Evolutionary conservation across 2,888 invertebrate genomes (phyloP).

Genomic region (Calliphora vomitoria): DNA sequence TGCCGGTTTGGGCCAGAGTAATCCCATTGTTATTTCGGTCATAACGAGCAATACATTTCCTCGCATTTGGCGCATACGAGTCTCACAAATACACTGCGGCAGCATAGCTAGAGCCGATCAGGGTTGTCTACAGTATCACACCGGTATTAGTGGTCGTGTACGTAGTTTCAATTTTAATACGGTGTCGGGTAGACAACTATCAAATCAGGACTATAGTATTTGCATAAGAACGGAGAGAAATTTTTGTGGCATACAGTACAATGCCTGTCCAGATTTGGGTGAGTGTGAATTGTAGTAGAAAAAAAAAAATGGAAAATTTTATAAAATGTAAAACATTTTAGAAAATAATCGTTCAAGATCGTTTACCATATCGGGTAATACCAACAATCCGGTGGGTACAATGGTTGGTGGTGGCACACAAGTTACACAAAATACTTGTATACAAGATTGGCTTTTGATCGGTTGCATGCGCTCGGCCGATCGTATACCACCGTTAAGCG

Average conservation of each 20-base stretch:
- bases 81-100: constrained; percentile 92
- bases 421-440: constrained; percentile 89
- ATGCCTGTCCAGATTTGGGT: constrained; percentile 90
- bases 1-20: constrained; percentile 88
- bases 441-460: constrained; percentile 91
- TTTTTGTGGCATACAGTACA: constrained; percentile 94
- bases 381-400: constrained; percentile 88
- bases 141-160: constrained; percentile 91
- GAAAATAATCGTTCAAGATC: constrained; percentile 90
- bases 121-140: constrained; percentile 84
- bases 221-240: constrained; percentile 93
- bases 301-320: constrained; percentile 41
- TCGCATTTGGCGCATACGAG: constrained; percentile 92
- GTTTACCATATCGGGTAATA: constrained; percentile 92
- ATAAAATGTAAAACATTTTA: constrained; percentile 80
- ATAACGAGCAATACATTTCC: constrained; percentile 92
- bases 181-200: constrained; percentile 90
- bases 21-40: constrained; percentile 92
- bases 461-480: constrained; percentile 88
- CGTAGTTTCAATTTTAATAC: constrained; percentile 94
- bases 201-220: constrained; percentile 95
- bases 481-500: constrained; percentile 85
- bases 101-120: constrained; percentile 87
- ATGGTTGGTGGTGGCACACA: constrained; percentile 89
- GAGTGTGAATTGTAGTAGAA: not conserved